Evolutionary conservation across 2,797 vertebrate genomes (phyloP).

Genomic region (Sebastes variabilis): DNA sequence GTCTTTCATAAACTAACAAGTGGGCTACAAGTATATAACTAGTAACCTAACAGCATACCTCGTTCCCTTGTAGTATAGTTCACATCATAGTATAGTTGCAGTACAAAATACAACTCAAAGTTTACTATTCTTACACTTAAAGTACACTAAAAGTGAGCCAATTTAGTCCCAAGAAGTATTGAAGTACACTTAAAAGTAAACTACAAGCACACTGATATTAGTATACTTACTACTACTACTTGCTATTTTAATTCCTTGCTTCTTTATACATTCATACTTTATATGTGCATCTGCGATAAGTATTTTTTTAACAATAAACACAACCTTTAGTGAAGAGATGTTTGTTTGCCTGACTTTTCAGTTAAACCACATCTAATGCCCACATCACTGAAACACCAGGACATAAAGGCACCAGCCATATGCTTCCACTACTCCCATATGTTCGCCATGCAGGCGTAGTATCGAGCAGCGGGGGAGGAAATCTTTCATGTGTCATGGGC

Average conservation of each 20-base stretch:
- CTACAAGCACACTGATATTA: too few species aligned
- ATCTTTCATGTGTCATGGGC: conserved; percentile 16
- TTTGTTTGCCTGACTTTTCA: neutral
- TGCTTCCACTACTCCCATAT: neutral
- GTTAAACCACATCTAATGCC: neutral
- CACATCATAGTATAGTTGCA: too few species aligned
- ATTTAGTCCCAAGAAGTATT: too few species aligned
- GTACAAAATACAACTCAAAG: too few species aligned
- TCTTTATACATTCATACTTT: neutral
- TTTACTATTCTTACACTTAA: too few species aligned
- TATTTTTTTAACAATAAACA: neutral
- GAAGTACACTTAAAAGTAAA: too few species aligned
- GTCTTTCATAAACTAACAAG: too few species aligned
- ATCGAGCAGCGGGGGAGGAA: neutral
- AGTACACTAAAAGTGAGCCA: too few species aligned
- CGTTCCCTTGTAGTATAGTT: too few species aligned
- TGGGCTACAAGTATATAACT: too few species aligned
- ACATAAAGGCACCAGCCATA: neutral
- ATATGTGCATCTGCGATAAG: neutral
- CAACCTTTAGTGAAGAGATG: neutral
- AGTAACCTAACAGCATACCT: too few species aligned
- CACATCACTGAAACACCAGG: neutral
- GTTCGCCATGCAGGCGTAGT: neutral
- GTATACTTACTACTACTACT: too few species aligned
- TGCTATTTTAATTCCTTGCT: neutral